phyloP scores from a whole-genome alignment of 2,797 vertebrate species.

The Chelmon rostratus region DNA sequence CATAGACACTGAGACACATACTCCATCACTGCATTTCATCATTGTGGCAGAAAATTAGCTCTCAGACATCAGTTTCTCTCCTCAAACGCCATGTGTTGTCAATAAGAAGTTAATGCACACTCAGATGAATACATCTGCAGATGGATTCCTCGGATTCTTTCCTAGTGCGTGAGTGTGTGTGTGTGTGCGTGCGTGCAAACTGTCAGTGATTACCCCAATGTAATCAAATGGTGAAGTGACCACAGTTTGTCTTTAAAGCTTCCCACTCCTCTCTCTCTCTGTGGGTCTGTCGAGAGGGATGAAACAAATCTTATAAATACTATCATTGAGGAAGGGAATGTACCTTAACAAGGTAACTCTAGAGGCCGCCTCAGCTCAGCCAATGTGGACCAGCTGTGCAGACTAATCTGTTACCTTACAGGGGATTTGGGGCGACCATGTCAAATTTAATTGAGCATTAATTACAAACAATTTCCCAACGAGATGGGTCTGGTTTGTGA shows the following conservation, averaged over 20 bases:
- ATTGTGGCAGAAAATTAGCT: constrained; percentile 21
- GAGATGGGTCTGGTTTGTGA: constrained; percentile 56
- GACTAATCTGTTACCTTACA: constrained; percentile 80
- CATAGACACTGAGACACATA: not conserved
- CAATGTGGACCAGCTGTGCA: constrained; percentile 83
- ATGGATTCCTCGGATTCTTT: constrained; percentile 64
- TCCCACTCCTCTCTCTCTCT: constrained; percentile 10
- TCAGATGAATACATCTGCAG: constrained; percentile 65
- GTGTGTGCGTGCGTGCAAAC: constrained; percentile 40
- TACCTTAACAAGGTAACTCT: constrained; percentile 79
- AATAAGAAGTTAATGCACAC: constrained; percentile 71
- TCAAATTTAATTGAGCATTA: constrained; percentile 83
- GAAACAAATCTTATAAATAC: constrained; percentile 80
- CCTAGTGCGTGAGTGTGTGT: constrained; percentile 29
- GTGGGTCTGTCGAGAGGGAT: constrained; percentile 49
- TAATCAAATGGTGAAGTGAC: constrained; percentile 74
- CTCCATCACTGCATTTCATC: constrained; percentile 22
- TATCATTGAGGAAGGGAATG: constrained; percentile 78
- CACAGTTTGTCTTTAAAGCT: constrained; percentile 48
- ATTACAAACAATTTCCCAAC: constrained; percentile 82
- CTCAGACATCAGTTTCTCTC: constrained; percentile 4
- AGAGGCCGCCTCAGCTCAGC: constrained; percentile 63
- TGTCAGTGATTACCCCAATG: constrained; percentile 68
- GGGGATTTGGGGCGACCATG: constrained; percentile 80
- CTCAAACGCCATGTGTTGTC: constrained; percentile 71